phyloP scores from a whole-genome alignment of 2,888 invertebrate species.

The Agriopis aurantiaria region DNA sequence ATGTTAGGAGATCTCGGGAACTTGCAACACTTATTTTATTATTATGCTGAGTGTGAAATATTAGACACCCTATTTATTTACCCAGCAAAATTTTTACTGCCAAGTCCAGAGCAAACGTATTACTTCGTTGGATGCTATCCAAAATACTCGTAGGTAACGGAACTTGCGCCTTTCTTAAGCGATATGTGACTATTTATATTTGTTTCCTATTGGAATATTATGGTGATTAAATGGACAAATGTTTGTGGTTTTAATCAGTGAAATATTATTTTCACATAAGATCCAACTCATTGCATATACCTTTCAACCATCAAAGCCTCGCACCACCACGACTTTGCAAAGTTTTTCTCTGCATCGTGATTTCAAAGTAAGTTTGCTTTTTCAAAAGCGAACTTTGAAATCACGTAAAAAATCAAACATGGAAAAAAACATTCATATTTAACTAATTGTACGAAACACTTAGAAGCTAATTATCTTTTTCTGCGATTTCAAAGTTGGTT shows the following conservation, averaged over 20 bases:
- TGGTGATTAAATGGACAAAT: constrained; percentile 5
- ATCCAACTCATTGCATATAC: too few relatives aligned
- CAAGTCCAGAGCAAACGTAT: constrained; percentile 58
- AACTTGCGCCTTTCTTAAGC: constrained; percentile 46
- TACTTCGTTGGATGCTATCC: constrained; percentile 65
- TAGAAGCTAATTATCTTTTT: too few relatives aligned
- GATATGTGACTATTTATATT: constrained; percentile 31
- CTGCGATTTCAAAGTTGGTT: too few relatives aligned
- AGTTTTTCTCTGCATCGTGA: too few relatives aligned
- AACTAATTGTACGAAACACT: too few relatives aligned
- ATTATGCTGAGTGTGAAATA: constrained; percentile 33
- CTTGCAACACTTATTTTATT: constrained; percentile 22
- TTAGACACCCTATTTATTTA: constrained; percentile 36
- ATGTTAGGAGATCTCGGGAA: not conserved
- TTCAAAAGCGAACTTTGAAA: too few relatives aligned
- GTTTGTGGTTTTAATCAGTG: not conserved
- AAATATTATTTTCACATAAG: not conserved
- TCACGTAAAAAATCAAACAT: too few relatives aligned
- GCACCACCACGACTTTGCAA: too few relatives aligned
- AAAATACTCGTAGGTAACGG: constrained; percentile 60
- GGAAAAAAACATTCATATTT: too few relatives aligned
- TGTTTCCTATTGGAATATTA: constrained; percentile 10
- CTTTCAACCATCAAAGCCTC: too few relatives aligned
- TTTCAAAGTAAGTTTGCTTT: too few relatives aligned
- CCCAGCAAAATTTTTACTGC: constrained; percentile 53